Base-by-base conservation (phyloP, 1,140 invertebrate genomes). In the Oscheius sp. region DNA sequence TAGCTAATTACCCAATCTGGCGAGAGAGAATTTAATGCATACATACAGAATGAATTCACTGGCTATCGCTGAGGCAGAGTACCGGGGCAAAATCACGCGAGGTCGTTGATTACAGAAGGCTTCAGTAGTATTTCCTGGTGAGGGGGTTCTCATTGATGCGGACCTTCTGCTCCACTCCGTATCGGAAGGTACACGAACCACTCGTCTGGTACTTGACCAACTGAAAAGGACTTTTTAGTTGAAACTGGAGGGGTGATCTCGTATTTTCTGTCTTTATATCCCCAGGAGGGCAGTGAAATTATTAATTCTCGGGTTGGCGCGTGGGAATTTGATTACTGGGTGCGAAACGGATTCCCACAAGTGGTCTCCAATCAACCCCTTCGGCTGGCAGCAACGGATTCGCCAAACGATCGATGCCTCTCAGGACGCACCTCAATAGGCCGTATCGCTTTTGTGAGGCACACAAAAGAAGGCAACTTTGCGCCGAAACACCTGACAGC, bases 131-230 rank as follows among this genome's bases (percentile, higher is more conserved):
- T n/a, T n/a, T n/a, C n/a, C 38, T 42, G 10, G 10, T 42, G 38
- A 42, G 10, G 38, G 38, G 38, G 38, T 10, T 10, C 38, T 86
- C 80, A 32, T 80, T 71, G 28, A 86, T 72, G 34, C 78, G 71
- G 1, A 86, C 81, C 45, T 79, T 77, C 68, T 86, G 85, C 64
- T 86, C 85, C 15, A 85, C 77, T 4, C 85, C 85, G 74, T 83
- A 86, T 36, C 81, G 74, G 72, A 86, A 86, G 23, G 81, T 77
- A 61, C 85, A 84, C 3, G 64, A 70, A 13, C 85, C 85, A 59
- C 78, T 76, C 0, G 84, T 78, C 31, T 76, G 77, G 75, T 80
- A 85, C 36, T 72, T 78, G 13, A 78, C 77, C 1, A 83, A 78
- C 18, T 76, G 49, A 38, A 62, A 63, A n/a, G 35, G 29, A 7